These are phyloP conservation scores for Oryzias celebensis DNA, from an alignment of 2,113 vertebrate genomes.

Conservation along the genomic window DNA sequence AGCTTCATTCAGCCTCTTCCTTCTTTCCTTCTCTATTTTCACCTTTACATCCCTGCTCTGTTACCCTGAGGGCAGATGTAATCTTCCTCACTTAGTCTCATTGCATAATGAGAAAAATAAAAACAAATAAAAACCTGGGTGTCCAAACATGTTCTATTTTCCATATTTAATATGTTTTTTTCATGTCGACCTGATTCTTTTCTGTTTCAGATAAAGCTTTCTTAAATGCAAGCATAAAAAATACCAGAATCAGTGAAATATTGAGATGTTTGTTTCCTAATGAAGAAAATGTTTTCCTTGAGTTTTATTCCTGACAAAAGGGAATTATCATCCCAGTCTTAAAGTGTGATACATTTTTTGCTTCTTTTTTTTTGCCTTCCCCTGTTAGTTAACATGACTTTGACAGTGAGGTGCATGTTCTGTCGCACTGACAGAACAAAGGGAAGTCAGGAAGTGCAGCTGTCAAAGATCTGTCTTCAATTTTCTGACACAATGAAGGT, in stretches of 20 bases:
- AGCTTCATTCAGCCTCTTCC: slow-evolving; percentile 8
- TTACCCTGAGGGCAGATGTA: slow-evolving; percentile 42
- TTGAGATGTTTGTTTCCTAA: too few species aligned
- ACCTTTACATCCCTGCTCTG: slow-evolving; percentile 32
- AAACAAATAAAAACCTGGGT: slow-evolving; percentile 29
- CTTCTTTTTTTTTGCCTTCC: not conserved
- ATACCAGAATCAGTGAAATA: too few species aligned
- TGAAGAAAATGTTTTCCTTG: too few species aligned
- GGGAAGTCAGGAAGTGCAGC: too few species aligned
- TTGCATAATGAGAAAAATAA: slow-evolving; percentile 57
- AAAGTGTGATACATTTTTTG: too few species aligned
- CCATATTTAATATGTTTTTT: slow-evolving; percentile 38
- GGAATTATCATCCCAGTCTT: too few species aligned
- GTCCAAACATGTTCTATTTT: slow-evolving; percentile 43
- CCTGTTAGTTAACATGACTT: not conserved
- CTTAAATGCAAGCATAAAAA: slow-evolving; percentile 11
- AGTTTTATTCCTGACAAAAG: too few species aligned
- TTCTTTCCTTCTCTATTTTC: slow-evolving; percentile 7
- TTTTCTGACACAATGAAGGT: not conserved
- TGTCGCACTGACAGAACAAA: too few species aligned
- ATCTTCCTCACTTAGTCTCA: slow-evolving; percentile 37
- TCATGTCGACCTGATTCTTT: not conserved
- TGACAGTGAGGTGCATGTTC: too few species aligned
- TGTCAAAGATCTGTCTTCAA: not conserved
- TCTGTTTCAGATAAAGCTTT: slow-evolving; percentile 14